Percentiles rank a stretch among this genome's conserved stretches.
Evolutionary conservation across 2,113 vertebrate genomes (phyloP).

Genomic region (Notarius quadriscutis): DNA sequence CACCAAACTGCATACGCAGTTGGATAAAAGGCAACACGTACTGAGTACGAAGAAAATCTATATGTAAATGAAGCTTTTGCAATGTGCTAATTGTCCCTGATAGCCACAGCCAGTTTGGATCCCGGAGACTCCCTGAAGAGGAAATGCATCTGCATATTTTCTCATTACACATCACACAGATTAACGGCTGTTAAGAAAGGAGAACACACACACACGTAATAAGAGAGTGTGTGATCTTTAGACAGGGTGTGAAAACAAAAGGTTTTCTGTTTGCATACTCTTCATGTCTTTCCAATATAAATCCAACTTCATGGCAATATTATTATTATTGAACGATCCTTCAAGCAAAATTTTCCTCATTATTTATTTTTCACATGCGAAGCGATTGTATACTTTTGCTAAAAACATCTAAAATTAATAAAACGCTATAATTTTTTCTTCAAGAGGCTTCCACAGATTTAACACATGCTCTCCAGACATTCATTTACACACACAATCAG

Average conservation of each 20-base stretch:
- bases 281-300: neutral
- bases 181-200: neutral
- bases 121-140: neutral
- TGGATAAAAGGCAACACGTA: neutral
- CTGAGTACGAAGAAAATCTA: neutral
- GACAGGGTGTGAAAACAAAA: neutral
- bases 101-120: neutral
- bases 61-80: neutral
- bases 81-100: neutral
- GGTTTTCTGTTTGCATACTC: too few relatives aligned
- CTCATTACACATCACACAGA: neutral
- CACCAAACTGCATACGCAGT: neutral
- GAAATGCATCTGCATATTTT: neutral
- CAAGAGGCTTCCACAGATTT: neutral
- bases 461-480: too few relatives aligned
- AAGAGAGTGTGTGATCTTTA: neutral
- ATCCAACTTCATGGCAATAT: neutral
- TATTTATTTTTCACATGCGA: neutral
- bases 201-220: neutral
- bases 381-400: neutral
- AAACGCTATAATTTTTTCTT: neutral
- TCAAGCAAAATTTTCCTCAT: neutral
- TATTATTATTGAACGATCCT: neutral
- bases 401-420: neutral
- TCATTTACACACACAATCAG: conserved; percentile 5